These are phyloP conservation scores for Fistularia tabacaria DNA, from an alignment of 2,797 vertebrate species.

Conservation along the genomic window DNA sequence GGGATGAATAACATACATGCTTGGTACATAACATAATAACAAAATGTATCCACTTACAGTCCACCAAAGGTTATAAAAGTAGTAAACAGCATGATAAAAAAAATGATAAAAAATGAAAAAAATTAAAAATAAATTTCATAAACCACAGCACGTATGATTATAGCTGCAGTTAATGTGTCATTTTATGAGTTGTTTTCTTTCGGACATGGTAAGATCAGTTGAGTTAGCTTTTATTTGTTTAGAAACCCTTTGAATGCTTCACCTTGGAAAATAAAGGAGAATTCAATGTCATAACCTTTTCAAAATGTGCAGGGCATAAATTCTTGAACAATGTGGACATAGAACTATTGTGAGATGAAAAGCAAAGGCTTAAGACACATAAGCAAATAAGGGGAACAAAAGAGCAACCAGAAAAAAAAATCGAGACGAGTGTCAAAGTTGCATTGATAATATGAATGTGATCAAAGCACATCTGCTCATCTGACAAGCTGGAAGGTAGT, in stretches of 20 bases:
- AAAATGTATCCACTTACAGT: constrained; percentile 18
- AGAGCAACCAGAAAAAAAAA: neutral
- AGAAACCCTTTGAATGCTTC: too few species aligned
- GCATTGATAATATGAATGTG: constrained; percentile 9
- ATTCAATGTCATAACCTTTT: neutral
- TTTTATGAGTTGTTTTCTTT: neutral
- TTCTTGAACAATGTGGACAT: neutral
- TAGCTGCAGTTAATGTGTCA: neutral
- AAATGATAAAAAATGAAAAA: too few species aligned
- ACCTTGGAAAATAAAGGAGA: neutral
- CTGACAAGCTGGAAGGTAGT: constrained; percentile 1
- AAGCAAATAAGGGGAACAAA: constrained; percentile 1
- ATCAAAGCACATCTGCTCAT: constrained; percentile 10
- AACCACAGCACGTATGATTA: constrained; percentile 2
- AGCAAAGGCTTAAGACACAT: too few species aligned
- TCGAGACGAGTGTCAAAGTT: neutral
- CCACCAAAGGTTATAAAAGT: constrained; percentile 5
- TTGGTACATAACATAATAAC: too few species aligned
- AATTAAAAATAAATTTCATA: constrained; percentile 5
- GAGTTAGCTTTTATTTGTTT: too few species aligned
- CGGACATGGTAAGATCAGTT: too few species aligned
- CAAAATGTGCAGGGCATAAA: neutral
- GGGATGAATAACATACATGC: constrained; percentile 5
- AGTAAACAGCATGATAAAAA: constrained; percentile 11
- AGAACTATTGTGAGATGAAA: too few species aligned